phyloP scores from a whole-genome alignment of 1,140 invertebrate species.

The Meloidogyne hapla region DNA sequence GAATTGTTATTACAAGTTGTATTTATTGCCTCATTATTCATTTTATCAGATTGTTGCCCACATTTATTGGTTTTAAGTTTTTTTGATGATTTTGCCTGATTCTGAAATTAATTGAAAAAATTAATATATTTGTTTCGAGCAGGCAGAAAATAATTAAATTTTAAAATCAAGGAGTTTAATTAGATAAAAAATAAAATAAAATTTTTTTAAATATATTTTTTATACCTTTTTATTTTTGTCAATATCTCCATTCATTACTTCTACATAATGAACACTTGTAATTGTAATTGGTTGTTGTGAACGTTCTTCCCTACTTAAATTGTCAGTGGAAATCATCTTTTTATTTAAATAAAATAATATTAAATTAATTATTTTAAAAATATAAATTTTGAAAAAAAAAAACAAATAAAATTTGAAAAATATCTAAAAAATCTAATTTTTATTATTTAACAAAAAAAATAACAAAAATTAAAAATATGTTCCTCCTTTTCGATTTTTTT shows the following conservation, averaged over 20 bases:
- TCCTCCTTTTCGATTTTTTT: conserved; percentile 19
- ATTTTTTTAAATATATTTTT: too few relatives aligned
- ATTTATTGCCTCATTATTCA: not conserved
- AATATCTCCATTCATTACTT: not conserved
- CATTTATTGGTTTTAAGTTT: not conserved
- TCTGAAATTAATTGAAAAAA: not conserved
- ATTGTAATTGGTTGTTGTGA: not conserved
- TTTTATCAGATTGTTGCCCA: conserved; percentile 1
- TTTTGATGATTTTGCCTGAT: not conserved
- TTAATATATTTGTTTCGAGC: too few relatives aligned
- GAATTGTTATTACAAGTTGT: not conserved
- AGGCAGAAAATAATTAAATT: too few relatives aligned
- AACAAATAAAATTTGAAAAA: not conserved
- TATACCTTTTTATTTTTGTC: not conserved
- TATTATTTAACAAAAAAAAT: not conserved
- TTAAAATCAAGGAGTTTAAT: too few relatives aligned
- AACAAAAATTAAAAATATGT: not conserved
- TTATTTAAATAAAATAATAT: not conserved
- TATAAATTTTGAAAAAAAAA: not conserved
- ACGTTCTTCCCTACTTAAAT: not conserved
- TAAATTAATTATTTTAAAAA: not conserved
- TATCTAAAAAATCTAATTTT: conserved; percentile 5
- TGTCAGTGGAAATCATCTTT: not conserved
- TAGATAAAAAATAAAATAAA: too few relatives aligned
- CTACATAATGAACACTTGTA: not conserved